These are phyloP conservation scores for Paedocypris sp. DNA, from an alignment of 2,113 vertebrate species.

Conservation along the genomic window DNA sequence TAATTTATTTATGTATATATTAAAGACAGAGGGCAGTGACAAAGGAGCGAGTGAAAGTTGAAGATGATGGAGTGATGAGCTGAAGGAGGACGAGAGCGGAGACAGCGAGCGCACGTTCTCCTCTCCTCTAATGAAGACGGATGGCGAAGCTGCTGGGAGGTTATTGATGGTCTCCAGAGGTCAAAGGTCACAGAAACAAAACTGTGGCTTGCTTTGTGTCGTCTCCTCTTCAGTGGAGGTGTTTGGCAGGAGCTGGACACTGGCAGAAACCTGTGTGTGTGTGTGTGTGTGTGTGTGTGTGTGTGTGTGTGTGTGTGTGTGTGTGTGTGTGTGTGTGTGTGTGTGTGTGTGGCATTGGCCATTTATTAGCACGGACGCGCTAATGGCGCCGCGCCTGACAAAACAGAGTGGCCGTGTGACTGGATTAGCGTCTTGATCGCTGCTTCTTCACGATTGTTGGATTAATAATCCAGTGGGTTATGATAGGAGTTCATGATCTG, in stretches of 20 bases:
- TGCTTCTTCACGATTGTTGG: no score
- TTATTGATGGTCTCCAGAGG: conserved; percentile 59
- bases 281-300: conserved; percentile 5
- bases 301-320: conserved; percentile 5
- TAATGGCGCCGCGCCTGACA: conserved; percentile 56
- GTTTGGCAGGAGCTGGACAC: conserved; percentile 24
- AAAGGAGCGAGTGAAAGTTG: conserved; percentile 24
- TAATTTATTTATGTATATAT: no score
- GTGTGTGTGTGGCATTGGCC: background rate
- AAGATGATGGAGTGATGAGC: conserved; percentile 27
- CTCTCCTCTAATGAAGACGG: conserved; percentile 60
- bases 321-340: background rate
- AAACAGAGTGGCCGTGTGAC: conserved; percentile 44
- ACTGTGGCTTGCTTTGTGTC: conserved; percentile 44
- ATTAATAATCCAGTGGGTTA: no score
- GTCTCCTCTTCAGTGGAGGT: conserved; percentile 42
- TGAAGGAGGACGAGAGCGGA: conserved; percentile 37
- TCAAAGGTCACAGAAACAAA: conserved; percentile 55
- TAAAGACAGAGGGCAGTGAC: background rate
- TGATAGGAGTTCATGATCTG: background rate
- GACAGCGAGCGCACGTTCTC: conserved; percentile 38
- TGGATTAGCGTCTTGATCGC: no score
- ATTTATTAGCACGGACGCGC: conserved; percentile 49
- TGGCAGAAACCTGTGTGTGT: conserved; percentile 13
- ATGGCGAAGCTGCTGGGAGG: conserved; percentile 40